phyloP scores from a whole-genome alignment of 2,797 vertebrate genomes.

The Enteromius paludinosus region DNA sequence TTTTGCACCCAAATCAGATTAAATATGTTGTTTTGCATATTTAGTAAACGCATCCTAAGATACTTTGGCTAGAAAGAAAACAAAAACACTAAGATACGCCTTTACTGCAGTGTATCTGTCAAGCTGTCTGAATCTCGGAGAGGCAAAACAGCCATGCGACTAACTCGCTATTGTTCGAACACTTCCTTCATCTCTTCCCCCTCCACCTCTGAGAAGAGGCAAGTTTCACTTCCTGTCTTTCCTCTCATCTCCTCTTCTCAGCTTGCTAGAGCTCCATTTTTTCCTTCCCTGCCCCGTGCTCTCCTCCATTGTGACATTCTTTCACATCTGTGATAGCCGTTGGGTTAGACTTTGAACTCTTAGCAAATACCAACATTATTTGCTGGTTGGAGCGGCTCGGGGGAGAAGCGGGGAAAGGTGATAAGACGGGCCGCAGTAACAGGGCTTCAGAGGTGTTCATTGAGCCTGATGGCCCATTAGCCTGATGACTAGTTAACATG shows the following conservation, averaged over 20 bases:
- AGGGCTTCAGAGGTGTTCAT: conserved; percentile 47
- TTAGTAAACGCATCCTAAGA: neutral
- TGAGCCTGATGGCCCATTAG: conserved; percentile 51
- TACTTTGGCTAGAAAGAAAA: neutral
- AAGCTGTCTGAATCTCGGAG: neutral
- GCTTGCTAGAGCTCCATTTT: conserved; percentile 58
- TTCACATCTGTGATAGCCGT: conserved; percentile 71
- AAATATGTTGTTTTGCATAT: neutral
- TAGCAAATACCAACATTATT: conserved; percentile 82
- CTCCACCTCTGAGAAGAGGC: conserved; percentile 70
- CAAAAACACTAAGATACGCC: neutral
- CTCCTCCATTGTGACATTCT: conserved; percentile 76
- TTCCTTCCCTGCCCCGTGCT: conserved; percentile 64
- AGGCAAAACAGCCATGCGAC: conserved; percentile 49
- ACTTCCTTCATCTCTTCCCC: conserved; percentile 86
- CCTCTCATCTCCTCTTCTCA: conserved; percentile 66
- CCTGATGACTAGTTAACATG: conserved; percentile 37
- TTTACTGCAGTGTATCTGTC: neutral
- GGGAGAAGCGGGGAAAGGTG: conserved; percentile 57
- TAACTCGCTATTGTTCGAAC: conserved; percentile 71
- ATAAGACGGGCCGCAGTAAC: conserved; percentile 38
- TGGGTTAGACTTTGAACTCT: conserved; percentile 78
- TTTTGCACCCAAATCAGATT: neutral
- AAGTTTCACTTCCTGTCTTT: conserved; percentile 76
- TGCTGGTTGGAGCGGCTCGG: conserved; percentile 61